Conservation (phyloP, 2,113 vertebrate species). For the Erythrolamprus reginae region DNA sequence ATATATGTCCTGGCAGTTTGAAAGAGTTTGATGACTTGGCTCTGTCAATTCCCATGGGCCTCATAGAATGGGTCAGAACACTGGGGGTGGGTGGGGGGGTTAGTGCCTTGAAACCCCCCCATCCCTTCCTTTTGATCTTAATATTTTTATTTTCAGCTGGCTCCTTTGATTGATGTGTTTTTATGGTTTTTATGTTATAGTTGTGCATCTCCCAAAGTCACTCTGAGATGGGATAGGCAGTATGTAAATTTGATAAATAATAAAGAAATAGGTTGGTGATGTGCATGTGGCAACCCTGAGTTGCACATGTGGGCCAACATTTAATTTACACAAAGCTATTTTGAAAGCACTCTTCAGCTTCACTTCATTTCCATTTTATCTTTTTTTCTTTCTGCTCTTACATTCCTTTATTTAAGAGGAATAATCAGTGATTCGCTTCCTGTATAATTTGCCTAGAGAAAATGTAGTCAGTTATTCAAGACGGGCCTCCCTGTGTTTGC, state of each 20-base stretch:
- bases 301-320: accelerated
- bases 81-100: background rate
- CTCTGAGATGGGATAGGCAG: background rate
- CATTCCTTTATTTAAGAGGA: background rate
- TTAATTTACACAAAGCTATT: background rate
- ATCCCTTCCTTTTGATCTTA: background rate
- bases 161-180: background rate
- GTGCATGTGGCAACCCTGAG: accelerated
- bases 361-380: background rate
- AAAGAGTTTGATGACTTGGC: background rate
- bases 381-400: background rate
- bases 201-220: background rate
- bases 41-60: background rate
- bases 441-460: background rate
- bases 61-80: background rate
- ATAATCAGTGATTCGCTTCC: background rate
- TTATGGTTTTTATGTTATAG: background rate
- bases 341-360: background rate
- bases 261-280: background rate
- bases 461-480: background rate
- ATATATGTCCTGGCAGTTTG: accelerated
- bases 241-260: background rate
- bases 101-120: background rate
- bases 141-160: background rate
- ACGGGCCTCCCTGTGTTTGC: slow-evolving; percentile 6